Base-by-base conservation (phyloP, 2,797 vertebrate species). In the Momotus momota region DNA sequence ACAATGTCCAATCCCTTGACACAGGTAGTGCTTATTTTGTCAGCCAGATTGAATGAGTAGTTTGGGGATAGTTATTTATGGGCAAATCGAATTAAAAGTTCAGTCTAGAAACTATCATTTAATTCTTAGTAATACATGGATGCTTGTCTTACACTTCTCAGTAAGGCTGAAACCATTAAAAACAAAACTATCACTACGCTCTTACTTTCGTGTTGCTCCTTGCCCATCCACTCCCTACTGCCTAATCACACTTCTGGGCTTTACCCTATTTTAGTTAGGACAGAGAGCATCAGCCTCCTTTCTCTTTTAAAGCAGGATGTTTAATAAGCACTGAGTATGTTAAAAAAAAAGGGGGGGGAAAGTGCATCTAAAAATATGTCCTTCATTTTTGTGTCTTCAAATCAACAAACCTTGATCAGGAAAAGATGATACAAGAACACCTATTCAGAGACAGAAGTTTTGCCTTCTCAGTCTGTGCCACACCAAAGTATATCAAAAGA, bases 311-410 rank as follows among this genome's bases (percentile, higher is more conserved):
- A 11, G 23, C 0, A 71, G 27, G 20, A 61, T 33, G 20, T 10
- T 80, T 33, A 74, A 19, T 19, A 79, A 85, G 26, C 21, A 55
- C 1, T 0, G 2, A 29, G n/a, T 5, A 62, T 0, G 0, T 33
- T 38, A 35, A 46, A 70, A 8, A 62, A 29, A 43, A 38, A 35
- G 35, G 35, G 35, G 35, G 35, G 7, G 10, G 33, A 64, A 85
- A 41, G 6, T 1, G 21, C 7, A 57, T 45, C 25, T 49, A 52
- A 81, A 84, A 57, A 35, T 15, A 29, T 2, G 31, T 3, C 41
- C 10, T 22, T 38, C 0, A 0, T 64, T 78, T 74, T 78, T 75
- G 66, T 1, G 4, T 25, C 3, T 43, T 49, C 29, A 46, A 26
- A 49, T 60, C 20, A 54, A 51, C 27, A 14, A 13, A 33, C 49